Evolutionary conservation across 2,113 vertebrate species (phyloP).

Genomic region (Oncorhynchus kisutch): DNA sequence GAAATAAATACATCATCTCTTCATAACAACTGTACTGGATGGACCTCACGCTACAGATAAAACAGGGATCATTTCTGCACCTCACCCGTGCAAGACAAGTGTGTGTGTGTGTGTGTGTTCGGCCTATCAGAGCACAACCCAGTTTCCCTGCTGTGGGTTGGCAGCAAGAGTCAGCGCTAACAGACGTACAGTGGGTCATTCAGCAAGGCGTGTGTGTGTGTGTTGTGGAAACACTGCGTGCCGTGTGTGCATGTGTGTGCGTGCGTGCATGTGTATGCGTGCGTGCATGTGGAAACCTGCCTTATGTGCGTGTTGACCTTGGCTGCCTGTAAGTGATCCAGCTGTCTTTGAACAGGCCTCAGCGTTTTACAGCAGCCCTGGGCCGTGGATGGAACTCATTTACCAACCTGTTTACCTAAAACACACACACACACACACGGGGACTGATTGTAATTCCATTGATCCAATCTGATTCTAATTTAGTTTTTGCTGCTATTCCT

Average conservation of each 20-base stretch:
- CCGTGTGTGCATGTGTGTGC: not conserved
- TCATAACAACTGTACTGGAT: not conserved
- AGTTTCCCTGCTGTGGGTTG: conserved; percentile 22
- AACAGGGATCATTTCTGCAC: not conserved
- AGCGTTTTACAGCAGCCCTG: conserved; percentile 10
- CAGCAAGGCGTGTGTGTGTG: conserved; percentile 3
- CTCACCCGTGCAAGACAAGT: not conserved
- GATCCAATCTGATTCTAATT: not conserved
- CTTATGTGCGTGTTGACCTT: conserved; percentile 46
- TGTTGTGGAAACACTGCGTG: not conserved
- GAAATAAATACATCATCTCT: not conserved
- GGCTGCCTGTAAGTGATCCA: conserved; percentile 34
- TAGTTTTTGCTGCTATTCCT: not conserved
- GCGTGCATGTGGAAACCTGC: not conserved
- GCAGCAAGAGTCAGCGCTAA: conserved; percentile 5
- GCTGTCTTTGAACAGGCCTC: conserved; percentile 27
- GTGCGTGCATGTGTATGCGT: not conserved
- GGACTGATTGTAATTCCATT: not conserved
- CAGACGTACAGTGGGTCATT: conserved; percentile 31
- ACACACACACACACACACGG: not conserved
- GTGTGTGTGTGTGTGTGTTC: not conserved
- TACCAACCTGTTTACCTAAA: conserved; percentile 25
- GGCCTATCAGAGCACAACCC: conserved; percentile 18
- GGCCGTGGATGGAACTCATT: conserved; percentile 37
- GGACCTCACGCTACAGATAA: not conserved